Evolutionary conservation across 2,797 vertebrate species (phyloP).

Genomic region (Diceros bicornis): DNA sequence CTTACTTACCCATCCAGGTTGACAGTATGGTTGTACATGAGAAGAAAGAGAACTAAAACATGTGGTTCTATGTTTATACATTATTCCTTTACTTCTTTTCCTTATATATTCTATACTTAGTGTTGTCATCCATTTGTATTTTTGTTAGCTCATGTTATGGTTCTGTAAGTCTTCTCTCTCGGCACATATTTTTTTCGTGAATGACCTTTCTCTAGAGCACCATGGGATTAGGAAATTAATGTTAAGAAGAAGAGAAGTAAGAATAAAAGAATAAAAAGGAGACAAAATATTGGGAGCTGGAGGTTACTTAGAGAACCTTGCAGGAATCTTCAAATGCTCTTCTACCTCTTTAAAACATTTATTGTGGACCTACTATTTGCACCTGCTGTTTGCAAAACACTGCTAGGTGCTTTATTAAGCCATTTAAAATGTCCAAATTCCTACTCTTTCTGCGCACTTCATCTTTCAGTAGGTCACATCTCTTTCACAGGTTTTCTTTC

Average conservation of each 20-base stretch:
- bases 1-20: background rate
- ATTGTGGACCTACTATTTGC: background rate
- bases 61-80: background rate
- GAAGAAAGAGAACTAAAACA: background rate
- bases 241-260: background rate
- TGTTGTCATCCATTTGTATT: background rate
- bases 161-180: background rate
- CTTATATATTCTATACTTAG: background rate
- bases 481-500: constrained; percentile 11
- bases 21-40: background rate
- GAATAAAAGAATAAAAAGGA: background rate
- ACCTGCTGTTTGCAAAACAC: background rate
- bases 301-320: background rate
- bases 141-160: background rate
- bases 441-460: background rate
- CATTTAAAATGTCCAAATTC: constrained; percentile 24
- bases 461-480: background rate
- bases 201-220: background rate
- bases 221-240: background rate
- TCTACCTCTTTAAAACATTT: constrained; percentile 9
- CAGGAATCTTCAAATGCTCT: background rate
- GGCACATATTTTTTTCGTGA: background rate
- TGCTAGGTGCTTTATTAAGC: background rate
- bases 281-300: background rate
- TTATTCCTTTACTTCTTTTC: background rate